A percentile compares a stretch with the other conserved stretches of the same genome.
Conservation (phyloP, 2,113 vertebrate species). For the Mesembrinibis cayennensis region DNA sequence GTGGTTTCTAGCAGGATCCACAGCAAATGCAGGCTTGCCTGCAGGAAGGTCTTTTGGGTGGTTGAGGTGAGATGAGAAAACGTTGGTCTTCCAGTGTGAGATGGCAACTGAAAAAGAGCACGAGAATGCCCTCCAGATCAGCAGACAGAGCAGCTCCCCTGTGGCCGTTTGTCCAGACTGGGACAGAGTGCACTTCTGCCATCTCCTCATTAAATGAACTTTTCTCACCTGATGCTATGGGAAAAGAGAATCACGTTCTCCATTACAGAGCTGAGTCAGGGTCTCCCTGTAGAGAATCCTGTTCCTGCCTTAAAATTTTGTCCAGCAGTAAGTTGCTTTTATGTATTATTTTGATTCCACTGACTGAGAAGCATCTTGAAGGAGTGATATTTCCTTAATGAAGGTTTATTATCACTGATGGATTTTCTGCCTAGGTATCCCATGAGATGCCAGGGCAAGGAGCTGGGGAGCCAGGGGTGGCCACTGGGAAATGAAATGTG, state of each 20-base stretch:
- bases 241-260: background rate
- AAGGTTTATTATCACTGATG: background rate
- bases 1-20: background rate
- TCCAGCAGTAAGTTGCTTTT: background rate
- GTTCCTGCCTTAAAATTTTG: background rate
- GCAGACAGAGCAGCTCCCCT: background rate
- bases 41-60: background rate
- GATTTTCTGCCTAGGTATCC: background rate
- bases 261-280: background rate
- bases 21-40: background rate
- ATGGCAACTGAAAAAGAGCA: background rate
- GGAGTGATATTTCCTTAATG: background rate
- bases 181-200: background rate
- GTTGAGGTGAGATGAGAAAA: background rate
- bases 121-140: background rate
- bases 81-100: background rate
- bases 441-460: background rate
- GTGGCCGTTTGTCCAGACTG: background rate
- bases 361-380: background rate
- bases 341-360: background rate
- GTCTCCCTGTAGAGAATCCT: background rate
- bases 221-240: background rate
- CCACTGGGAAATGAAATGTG: background rate
- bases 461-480: background rate
- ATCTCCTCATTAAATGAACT: background rate